Percentiles rank a stretch among this genome's conserved stretches.
These are phyloP conservation scores for Girardinus metallicus DNA, from an alignment of 2,797 vertebrate genomes.

Conservation along the genomic window DNA sequence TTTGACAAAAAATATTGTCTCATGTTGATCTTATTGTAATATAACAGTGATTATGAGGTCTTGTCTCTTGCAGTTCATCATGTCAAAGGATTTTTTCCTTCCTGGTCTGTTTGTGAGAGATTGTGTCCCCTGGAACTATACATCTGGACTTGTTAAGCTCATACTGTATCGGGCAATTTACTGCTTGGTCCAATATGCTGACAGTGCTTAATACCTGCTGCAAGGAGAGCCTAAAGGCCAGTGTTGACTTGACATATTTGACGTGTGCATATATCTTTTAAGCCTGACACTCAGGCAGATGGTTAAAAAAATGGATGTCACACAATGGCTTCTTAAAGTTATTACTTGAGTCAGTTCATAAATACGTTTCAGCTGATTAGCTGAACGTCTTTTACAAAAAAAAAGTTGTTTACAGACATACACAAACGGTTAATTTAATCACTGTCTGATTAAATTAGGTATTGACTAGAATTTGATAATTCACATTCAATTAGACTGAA, in stretches of 20 bases:
- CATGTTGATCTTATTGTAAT: background rate
- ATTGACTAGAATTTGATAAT: background rate
- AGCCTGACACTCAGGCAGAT: conserved; percentile 23
- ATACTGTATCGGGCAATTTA: conserved; percentile 49
- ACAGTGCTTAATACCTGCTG: conserved; percentile 44
- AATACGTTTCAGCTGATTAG: background rate
- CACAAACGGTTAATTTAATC: background rate
- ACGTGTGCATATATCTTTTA: conserved; percentile 51
- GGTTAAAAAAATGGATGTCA: background rate
- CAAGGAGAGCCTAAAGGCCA: conserved; percentile 48
- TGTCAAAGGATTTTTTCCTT: background rate
- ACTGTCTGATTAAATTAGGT: background rate
- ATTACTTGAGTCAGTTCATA: background rate
- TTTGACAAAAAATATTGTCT: background rate
- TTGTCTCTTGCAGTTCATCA: conserved; percentile 22
- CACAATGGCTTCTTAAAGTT: background rate
- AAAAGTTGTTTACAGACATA: background rate
- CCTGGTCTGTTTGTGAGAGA: conserved; percentile 33
- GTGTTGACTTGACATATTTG: conserved; percentile 59
- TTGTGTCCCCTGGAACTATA: conserved; percentile 33
- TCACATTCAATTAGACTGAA: background rate
- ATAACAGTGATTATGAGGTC: background rate
- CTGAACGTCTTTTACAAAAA: background rate
- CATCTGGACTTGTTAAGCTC: conserved; percentile 19
- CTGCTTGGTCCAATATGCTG: conserved; percentile 52